Conservation (phyloP, 2,888 invertebrate genomes). For the Polyploca ridens region DNA sequence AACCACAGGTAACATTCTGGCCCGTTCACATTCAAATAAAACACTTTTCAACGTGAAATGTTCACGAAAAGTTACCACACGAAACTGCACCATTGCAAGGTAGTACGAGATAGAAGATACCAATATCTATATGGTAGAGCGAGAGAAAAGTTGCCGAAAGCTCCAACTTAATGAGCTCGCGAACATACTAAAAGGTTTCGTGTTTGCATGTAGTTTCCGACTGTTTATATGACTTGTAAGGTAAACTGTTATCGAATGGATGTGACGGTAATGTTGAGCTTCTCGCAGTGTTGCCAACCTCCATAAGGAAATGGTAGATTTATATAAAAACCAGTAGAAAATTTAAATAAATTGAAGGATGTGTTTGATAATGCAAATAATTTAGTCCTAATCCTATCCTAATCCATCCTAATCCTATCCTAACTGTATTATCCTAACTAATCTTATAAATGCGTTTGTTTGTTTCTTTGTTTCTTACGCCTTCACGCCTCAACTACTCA, state of each 20-base stretch:
- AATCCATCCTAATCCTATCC: too few species aligned
- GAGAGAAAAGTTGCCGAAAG: constrained; percentile 19
- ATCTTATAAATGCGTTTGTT: too few species aligned
- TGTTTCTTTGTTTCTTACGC: too few species aligned
- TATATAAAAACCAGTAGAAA: background rate
- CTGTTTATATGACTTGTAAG: constrained; percentile 17
- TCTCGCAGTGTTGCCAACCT: background rate
- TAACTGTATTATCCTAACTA: too few species aligned
- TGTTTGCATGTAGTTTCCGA: constrained; percentile 18
- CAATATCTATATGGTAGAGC: constrained; percentile 24
- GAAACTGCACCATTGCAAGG: constrained; percentile 10
- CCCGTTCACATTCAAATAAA: constrained; percentile 48
- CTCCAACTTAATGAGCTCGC: constrained; percentile 28
- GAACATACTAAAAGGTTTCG: constrained; percentile 19
- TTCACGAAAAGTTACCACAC: constrained; percentile 42
- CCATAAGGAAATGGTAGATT: background rate
- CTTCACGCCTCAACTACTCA: too few species aligned
- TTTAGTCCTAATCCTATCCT: too few species aligned
- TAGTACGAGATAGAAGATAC: constrained; percentile 24
- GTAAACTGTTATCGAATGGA: background rate
- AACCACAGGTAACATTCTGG: constrained; percentile 39
- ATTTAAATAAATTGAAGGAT: too few species aligned
- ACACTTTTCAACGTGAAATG: constrained; percentile 54
- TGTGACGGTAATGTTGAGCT: background rate
- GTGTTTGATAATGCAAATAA: too few species aligned